phyloP scores from a whole-genome alignment of 2,888 invertebrate genomes.

The Spodoptera picta region DNA sequence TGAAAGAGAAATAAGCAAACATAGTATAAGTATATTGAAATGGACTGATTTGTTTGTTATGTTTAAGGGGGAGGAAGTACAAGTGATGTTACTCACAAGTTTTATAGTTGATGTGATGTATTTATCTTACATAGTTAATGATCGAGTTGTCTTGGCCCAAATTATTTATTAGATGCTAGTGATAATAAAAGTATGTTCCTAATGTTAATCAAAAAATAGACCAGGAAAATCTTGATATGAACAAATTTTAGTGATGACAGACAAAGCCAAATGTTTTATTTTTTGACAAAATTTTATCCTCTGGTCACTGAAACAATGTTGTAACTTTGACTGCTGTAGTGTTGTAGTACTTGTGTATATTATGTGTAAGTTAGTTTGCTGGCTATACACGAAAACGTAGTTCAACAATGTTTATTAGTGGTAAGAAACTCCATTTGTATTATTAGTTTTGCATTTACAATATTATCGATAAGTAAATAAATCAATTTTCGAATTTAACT shows the following conservation, averaged over 20 bases:
- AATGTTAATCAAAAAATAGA: slow-evolving; percentile 1
- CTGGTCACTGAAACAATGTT: slow-evolving; percentile 13
- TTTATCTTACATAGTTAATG: slow-evolving; percentile 12
- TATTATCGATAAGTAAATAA: slow-evolving; percentile 33
- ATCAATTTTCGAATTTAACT: not conserved
- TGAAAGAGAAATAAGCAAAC: slow-evolving; percentile 63
- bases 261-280: slow-evolving; percentile 9
- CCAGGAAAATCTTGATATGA: slow-evolving; percentile 6
- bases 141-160: slow-evolving; percentile 1
- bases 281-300: slow-evolving; percentile 9
- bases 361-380: not conserved
- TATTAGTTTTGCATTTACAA: slow-evolving; percentile 40
- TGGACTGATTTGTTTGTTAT: slow-evolving; percentile 56
- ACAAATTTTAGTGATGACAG: not conserved
- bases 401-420: not conserved
- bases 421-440: slow-evolving; percentile 3
- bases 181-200: slow-evolving; percentile 26
- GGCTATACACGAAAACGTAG: not conserved
- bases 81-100: slow-evolving; percentile 21
- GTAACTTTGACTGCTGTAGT: slow-evolving; percentile 13
- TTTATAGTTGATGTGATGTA: slow-evolving; percentile 3
- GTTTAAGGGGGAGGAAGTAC: slow-evolving; percentile 23
- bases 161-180: slow-evolving; percentile 4
- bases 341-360: slow-evolving; percentile 8
- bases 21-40: slow-evolving; percentile 21